Evolutionary conservation across 1,140 invertebrate genomes (phyloP).

Genomic region (Steinernema feltiae): DNA sequence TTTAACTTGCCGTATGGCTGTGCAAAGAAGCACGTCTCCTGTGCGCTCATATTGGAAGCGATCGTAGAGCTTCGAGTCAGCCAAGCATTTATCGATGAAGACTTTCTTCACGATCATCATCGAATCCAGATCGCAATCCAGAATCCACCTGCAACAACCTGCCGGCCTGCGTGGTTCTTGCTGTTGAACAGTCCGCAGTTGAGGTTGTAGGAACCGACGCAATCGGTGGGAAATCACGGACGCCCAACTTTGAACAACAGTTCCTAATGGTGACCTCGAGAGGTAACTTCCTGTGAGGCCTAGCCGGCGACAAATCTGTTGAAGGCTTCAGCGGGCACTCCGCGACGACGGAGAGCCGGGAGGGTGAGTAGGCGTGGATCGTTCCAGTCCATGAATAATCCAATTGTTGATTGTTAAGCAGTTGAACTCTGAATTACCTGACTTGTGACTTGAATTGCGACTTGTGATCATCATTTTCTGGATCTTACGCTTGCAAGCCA

Average conservation of each 20-base stretch:
- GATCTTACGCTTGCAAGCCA: constrained; percentile 97
- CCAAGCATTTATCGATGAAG: constrained; percentile 72
- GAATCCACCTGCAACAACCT: constrained; percentile 85
- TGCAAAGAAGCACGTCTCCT: constrained; percentile 62
- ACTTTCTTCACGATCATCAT: constrained; percentile 68
- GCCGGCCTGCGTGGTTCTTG: constrained; percentile 88
- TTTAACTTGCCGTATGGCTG: neutral
- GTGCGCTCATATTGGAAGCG: constrained; percentile 94
- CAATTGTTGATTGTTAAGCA: too few species aligned
- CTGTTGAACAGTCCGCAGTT: constrained; percentile 76
- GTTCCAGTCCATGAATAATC: constrained; percentile 77
- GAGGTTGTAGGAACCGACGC: constrained; percentile 64
- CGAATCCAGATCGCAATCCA: constrained; percentile 76
- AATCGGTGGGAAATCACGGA: constrained; percentile 76
- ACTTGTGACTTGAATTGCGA: too few species aligned
- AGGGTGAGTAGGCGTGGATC: constrained; percentile 92
- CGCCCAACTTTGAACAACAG: constrained; percentile 62
- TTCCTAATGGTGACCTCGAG: constrained; percentile 83
- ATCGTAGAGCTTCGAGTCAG: constrained; percentile 69
- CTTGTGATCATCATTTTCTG: constrained; percentile 82
- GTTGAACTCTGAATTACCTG: too few species aligned
- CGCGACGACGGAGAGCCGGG: constrained; percentile 80
- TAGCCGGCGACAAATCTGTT: constrained; percentile 84
- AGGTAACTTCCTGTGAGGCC: constrained; percentile 92
- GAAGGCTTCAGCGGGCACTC: constrained; percentile 85